Evolutionary conservation across 2,797 vertebrate genomes (phyloP), one percentile per base, ranked within the genome.

Genomic region (Schizopygopsis pylzovi): DNA sequence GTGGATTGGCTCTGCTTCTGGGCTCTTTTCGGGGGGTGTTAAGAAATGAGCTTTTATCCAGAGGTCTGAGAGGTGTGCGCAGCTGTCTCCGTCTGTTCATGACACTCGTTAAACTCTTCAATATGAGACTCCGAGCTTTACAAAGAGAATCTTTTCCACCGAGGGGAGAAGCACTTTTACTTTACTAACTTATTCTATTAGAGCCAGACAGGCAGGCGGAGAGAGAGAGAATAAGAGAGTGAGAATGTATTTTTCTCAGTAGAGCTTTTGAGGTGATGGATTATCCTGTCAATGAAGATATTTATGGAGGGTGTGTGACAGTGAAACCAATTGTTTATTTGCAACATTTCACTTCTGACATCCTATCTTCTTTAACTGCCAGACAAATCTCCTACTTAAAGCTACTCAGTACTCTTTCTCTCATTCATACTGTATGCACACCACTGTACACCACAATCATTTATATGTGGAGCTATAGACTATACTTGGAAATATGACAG

Each of bases 271-370:
- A 85, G 76, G 85, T 88, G 87, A 90, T 89, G 84, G 85, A 90
- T 90, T 81, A 88, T 89, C 41, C 81, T 82, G 87, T 87, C 89
- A 89, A 82, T 88, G 76, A 84, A 71, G 59, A 87, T 87, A 89
- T 90, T 90, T 90, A 90, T 85, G 81, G 85, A 59, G 67, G 68
- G 68, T 83, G 81, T 86, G 88, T 89, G 87, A 84, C 68, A 39
- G 85, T 82, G 87, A 88, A 90, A 85, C 82, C 87, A 88, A 87
- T 85, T 89, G 88, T 90, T 90, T 88, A 89, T 89, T 90, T 90
- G 88, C 87, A 89, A 89, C 88, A 89, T 84, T 90, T 89, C 87
- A 89, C 81, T 89, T 89, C 78, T 90, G 87, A 90, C 87, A 88
- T 82, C 63, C 75, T 80, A 89, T 90, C 79, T 84, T 88, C 28